These are phyloP conservation scores for Omphaloscelis lunosa DNA, from an alignment of 2,888 invertebrate genomes.

Conservation along the genomic window DNA sequence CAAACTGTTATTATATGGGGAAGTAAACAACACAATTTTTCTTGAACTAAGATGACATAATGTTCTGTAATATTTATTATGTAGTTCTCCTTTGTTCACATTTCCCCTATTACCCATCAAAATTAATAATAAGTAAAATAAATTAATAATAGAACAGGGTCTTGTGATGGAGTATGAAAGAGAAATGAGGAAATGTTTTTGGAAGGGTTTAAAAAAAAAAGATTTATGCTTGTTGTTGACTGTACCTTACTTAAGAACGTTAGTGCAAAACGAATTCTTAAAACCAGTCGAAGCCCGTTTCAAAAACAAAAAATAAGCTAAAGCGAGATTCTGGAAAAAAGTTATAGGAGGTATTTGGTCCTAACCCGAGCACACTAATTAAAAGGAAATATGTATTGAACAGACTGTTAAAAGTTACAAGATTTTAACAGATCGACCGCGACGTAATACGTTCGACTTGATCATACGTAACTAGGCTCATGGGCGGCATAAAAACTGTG, in stretches of 20 bases:
- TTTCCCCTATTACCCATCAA: too few species aligned
- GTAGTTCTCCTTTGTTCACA: too few species aligned
- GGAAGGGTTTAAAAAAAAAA: too few species aligned
- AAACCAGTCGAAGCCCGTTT: slow-evolving; percentile 4
- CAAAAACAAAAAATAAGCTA: background rate
- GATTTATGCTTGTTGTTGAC: background rate
- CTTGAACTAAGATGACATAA: too few species aligned
- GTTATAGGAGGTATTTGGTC: background rate
- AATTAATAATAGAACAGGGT: too few species aligned
- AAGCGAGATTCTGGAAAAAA: background rate
- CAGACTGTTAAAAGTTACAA: slow-evolving; percentile 1
- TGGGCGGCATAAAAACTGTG: too few species aligned
- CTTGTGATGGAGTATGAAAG: too few species aligned
- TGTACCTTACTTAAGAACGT: background rate
- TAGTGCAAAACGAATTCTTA: slow-evolving; percentile 13
- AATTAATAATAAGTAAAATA: too few species aligned
- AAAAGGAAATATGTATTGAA: background rate
- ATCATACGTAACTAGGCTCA: background rate
- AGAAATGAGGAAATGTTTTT: too few species aligned
- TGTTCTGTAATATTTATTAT: too few species aligned
- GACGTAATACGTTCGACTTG: background rate
- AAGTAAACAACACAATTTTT: too few species aligned
- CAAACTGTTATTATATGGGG: too few species aligned
- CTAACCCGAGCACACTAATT: background rate
- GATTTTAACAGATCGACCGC: background rate